Conservation (phyloP, 2,797 vertebrate genomes). For the Sphenodon punctatus region DNA sequence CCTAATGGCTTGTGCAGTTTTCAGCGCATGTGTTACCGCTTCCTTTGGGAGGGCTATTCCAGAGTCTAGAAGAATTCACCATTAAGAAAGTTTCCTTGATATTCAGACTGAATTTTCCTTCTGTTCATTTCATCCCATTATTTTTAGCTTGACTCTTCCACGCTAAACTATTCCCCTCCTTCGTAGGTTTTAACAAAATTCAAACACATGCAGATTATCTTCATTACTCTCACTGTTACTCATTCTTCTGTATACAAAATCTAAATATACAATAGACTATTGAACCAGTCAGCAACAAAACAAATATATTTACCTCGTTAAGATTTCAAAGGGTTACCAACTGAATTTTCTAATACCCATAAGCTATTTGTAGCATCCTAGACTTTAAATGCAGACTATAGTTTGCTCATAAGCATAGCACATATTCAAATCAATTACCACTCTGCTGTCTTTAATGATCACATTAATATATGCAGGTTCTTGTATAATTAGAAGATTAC, state of each 20-base stretch:
- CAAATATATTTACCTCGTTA: too few relatives aligned
- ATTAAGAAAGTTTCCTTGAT: background rate
- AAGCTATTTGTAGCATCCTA: background rate
- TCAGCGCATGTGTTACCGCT: background rate
- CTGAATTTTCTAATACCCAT: background rate
- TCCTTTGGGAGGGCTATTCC: conserved; percentile 12
- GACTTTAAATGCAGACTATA: background rate
- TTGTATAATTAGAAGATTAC: background rate
- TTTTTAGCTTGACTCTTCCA: background rate
- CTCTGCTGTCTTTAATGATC: background rate
- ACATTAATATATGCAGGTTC: background rate
- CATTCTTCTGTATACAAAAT: too few relatives aligned
- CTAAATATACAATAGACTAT: too few relatives aligned
- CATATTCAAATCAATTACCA: too few relatives aligned
- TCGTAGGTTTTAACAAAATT: background rate
- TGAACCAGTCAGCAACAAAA: too few relatives aligned
- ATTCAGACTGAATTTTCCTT: background rate
- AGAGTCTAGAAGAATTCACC: background rate
- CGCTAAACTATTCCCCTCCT: background rate
- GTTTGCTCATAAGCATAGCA: background rate
- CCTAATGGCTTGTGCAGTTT: background rate
- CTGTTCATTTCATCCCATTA: background rate
- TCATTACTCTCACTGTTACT: too few relatives aligned
- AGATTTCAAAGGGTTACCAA: too few relatives aligned
- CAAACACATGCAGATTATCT: background rate